Percentiles rank a stretch among this genome's conserved stretches.
phyloP scores from a whole-genome alignment of 2,797 vertebrate species.

The Acanthurus tractus region DNA sequence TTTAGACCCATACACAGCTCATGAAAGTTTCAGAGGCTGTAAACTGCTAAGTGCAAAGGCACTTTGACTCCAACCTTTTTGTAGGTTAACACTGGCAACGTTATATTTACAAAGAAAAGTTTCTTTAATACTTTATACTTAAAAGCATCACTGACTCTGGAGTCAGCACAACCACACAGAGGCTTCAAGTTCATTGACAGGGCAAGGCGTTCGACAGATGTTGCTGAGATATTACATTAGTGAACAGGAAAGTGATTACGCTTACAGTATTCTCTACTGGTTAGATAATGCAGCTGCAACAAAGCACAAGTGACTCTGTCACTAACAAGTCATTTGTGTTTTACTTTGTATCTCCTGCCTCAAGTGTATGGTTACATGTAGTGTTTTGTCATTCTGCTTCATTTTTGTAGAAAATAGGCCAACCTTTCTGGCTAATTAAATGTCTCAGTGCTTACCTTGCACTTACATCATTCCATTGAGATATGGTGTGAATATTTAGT shows the following conservation, averaged over 20 bases:
- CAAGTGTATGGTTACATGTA: background rate
- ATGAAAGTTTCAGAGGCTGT: conserved; percentile 78
- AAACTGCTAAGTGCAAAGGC: conserved; percentile 72
- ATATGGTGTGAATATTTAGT: background rate
- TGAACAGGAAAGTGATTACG: background rate
- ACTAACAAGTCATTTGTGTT: conserved; percentile 5
- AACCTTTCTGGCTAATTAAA: conserved; percentile 31
- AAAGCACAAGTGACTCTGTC: conserved; percentile 5
- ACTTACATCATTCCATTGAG: conserved; percentile 11
- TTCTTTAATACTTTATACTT: conserved; percentile 8
- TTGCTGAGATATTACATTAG: background rate
- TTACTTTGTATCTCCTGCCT: conserved; percentile 6
- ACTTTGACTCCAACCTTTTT: conserved; percentile 67
- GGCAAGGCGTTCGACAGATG: background rate
- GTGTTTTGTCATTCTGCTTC: background rate
- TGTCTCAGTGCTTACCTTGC: background rate
- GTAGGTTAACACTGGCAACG: conserved; percentile 26
- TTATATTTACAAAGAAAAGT: conserved; percentile 20
- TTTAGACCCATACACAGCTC: conserved; percentile 43
- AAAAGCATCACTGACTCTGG: conserved; percentile 4
- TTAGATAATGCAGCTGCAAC: background rate
- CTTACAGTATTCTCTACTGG: background rate
- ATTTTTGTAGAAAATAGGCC: conserved; percentile 26
- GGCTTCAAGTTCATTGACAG: conserved; percentile 11
- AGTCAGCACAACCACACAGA: background rate